A percentile compares a stretch with the other conserved stretches of the same genome.
phyloP scores from a whole-genome alignment of 2,888 invertebrate genomes.

The Nymphalis c-album region DNA sequence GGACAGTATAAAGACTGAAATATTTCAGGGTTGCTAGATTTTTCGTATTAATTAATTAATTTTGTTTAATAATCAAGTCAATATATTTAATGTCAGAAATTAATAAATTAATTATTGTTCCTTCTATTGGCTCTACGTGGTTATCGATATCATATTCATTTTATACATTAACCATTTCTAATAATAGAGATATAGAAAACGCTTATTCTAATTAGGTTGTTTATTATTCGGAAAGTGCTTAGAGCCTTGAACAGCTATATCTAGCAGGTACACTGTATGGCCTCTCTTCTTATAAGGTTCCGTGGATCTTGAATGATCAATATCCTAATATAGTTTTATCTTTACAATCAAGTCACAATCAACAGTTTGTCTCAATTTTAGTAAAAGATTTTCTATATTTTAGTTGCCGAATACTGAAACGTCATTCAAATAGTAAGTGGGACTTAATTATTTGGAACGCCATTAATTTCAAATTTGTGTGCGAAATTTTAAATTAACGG shows the following conservation, averaged over 20 bases:
- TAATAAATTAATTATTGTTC: too few species aligned
- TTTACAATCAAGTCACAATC: not conserved
- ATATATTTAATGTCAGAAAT: too few species aligned
- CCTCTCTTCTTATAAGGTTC: conserved; percentile 11
- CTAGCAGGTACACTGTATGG: conserved; percentile 4
- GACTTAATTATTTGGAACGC: too few species aligned
- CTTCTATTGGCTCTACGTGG: too few species aligned
- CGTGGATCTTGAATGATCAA: conserved; percentile 2
- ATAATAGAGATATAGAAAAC: not conserved
- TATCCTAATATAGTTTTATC: conserved; percentile 2
- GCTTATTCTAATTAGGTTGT: not conserved
- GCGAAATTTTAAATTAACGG: too few species aligned
- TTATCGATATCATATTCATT: too few species aligned
- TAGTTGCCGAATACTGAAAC: too few species aligned
- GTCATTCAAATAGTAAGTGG: too few species aligned
- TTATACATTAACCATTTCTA: not conserved
- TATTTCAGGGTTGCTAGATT: conserved; percentile 7
- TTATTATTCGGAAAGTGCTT: not conserved
- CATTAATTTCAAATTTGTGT: too few species aligned
- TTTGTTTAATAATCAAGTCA: too few species aligned
- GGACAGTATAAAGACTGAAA: not conserved
- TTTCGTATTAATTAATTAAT: not conserved
- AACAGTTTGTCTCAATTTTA: not conserved
- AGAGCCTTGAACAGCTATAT: conserved; percentile 1
- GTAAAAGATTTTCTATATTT: not conserved